Evolutionary conservation across 2,113 vertebrate species (phyloP), one percentile per base, ranked within the genome.

Genomic region (Lepidiolamprologus cunningtoni): DNA sequence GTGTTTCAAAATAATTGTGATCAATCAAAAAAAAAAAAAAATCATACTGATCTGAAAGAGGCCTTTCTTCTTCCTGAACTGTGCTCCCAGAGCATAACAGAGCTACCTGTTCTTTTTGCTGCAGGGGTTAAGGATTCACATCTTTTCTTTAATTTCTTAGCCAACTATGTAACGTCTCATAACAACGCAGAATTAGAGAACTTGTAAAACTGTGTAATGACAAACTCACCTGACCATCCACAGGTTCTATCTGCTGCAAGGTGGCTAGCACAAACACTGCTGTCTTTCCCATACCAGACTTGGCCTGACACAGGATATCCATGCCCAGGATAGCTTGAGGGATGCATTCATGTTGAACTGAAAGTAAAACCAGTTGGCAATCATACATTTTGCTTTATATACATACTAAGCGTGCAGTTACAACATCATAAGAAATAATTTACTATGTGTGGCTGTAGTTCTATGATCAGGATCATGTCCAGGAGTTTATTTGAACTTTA

Each of bases 241-340:
- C 93, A 1, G 97, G 97, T 76, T 98, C 97, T 0, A 98, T 97
- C 95, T 98, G 97, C 91, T 98, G 97, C 89, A 98, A 95, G 10
- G 97, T 98, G 55, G 97, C 97, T 45, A 98, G 93, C 12, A 98
- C 97, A 35, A 98, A 98, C 33, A 98, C 97, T 0, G 97, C 97
- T 0, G 97, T 98, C 95, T 98, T 98, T 58, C 97, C 97, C 97
- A 98, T 98, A 47, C 97, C 97, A 40, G 97, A 98, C 91, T 98
- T 98, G 80, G 97, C 97, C 93, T 98, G 97, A 93, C 97, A 98
- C 28, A 98, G 93, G 88, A 98, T 95, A 54, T 98, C 97, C 97
- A 98, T 98, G 55, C 97, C 97, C 82, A 98, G 94, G 91, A 98
- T 97, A 82, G 97, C 97, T 93, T 98, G 97, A 47, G 97, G 97